These are phyloP conservation scores for Grantiella picta DNA, from an alignment of 2,113 vertebrate genomes.

Conservation along the genomic window DNA sequence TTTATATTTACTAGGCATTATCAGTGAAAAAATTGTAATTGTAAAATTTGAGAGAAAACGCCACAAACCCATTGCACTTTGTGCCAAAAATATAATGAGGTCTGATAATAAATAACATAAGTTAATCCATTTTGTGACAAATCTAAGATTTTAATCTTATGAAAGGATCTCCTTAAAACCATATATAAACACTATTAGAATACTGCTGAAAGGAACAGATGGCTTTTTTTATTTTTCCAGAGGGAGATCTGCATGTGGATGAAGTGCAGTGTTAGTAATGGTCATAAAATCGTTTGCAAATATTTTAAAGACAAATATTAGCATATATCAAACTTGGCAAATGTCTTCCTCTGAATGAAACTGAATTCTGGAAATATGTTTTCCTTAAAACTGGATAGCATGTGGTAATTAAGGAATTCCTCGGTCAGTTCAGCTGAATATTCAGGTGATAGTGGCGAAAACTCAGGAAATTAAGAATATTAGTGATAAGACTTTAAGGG, in stretches of 20 bases:
- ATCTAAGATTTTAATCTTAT: slow-evolving; percentile 11
- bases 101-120: slow-evolving; percentile 8
- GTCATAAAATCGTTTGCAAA: slow-evolving; percentile 19
- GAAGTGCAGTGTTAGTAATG: slow-evolving; percentile 29
- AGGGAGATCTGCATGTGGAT: neutral
- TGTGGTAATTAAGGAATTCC: neutral
- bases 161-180: neutral
- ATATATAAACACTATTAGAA: neutral
- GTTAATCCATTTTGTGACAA: slow-evolving; percentile 13
- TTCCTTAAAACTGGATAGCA: neutral
- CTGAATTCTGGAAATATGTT: neutral
- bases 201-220: slow-evolving; percentile 6
- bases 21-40: neutral
- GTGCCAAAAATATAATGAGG: slow-evolving; percentile 11
- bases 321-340: neutral
- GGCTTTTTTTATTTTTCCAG: neutral
- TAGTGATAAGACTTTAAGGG: neutral
- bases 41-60: neutral
- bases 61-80: neutral
- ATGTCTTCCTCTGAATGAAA: neutral
- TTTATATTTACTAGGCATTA: neutral
- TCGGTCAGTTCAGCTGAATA: neutral
- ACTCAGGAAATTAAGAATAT: neutral
- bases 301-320: slow-evolving; percentile 35
- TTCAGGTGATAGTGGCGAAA: neutral